Percentiles rank a stretch among this genome's conserved stretches.
Conservation (phyloP, 2,888 invertebrate species). For the Parasteatoda lunata region DNA sequence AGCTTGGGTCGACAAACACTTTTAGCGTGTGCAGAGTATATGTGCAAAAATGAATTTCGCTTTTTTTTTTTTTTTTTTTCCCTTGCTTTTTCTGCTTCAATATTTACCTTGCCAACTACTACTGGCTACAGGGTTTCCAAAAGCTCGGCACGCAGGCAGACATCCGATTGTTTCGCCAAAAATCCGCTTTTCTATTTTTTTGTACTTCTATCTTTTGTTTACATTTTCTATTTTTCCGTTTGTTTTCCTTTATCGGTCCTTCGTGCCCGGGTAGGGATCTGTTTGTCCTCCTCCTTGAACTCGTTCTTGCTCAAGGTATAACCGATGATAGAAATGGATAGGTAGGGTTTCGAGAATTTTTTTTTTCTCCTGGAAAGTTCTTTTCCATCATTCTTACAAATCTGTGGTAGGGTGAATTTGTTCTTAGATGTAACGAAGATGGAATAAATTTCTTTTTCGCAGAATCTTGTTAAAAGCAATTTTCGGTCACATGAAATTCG, state of each 20-base stretch:
- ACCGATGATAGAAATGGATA: not conserved
- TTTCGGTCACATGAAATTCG: too few relatives aligned
- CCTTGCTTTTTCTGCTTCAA: slow-evolving; percentile 19
- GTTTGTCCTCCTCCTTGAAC: slow-evolving; percentile 20
- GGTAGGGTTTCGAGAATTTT: not conserved
- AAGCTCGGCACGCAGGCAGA: slow-evolving; percentile 15
- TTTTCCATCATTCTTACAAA: too few relatives aligned
- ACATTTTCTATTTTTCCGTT: slow-evolving; percentile 61
- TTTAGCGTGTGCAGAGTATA: slow-evolving; percentile 47
- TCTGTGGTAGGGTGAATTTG: too few relatives aligned
- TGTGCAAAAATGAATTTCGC: slow-evolving; percentile 67
- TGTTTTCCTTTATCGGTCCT: slow-evolving; percentile 46
- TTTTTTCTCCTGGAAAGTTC: too few relatives aligned
- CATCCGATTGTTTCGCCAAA: slow-evolving; percentile 61
- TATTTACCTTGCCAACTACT: slow-evolving; percentile 48
- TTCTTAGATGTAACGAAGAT: too few relatives aligned
- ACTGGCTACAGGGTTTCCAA: slow-evolving; percentile 7
- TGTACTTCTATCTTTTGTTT: slow-evolving; percentile 41
- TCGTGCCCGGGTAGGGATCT: slow-evolving; percentile 25
- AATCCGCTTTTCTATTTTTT: slow-evolving; percentile 34
- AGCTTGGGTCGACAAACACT: slow-evolving; percentile 60
- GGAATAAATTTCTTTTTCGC: too few relatives aligned
- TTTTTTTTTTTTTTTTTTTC: too few relatives aligned
- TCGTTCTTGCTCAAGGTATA: not conserved
- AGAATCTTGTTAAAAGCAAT: too few relatives aligned